Percentiles rank a stretch among this genome's conserved stretches.
phyloP scores from a whole-genome alignment of 2,888 invertebrate genomes.

The Phengaris arion region DNA sequence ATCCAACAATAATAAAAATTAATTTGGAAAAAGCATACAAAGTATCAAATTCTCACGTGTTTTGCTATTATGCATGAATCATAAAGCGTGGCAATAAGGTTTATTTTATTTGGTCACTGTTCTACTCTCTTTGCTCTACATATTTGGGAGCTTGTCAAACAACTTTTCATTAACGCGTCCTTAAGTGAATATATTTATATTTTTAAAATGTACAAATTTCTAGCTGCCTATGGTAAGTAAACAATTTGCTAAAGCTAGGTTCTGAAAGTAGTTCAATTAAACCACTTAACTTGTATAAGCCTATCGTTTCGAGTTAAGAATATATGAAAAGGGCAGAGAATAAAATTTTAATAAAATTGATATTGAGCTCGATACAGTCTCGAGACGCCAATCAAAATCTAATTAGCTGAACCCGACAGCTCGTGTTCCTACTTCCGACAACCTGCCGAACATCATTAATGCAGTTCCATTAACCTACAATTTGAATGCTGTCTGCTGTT shows the following conservation, averaged over 20 bases:
- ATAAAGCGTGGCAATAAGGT: too few relatives aligned
- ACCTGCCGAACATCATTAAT: background rate
- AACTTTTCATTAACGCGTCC: too few relatives aligned
- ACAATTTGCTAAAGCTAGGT: background rate
- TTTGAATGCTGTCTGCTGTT: constrained; percentile 11
- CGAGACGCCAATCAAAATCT: constrained; percentile 24
- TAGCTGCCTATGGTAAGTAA: background rate
- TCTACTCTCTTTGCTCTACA: too few relatives aligned
- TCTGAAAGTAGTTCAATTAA: background rate
- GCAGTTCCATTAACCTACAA: background rate
- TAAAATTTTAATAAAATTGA: constrained; percentile 23
- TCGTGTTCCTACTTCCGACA: background rate
- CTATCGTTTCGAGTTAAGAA: background rate
- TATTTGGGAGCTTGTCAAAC: too few relatives aligned
- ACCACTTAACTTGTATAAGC: background rate
- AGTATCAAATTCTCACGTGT: too few relatives aligned
- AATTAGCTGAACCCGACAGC: background rate
- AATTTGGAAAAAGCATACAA: too few relatives aligned
- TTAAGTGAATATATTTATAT: too few relatives aligned
- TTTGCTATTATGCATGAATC: too few relatives aligned
- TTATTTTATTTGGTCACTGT: too few relatives aligned
- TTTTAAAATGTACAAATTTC: too few relatives aligned
- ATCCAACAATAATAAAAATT: too few relatives aligned
- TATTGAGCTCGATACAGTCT: background rate
- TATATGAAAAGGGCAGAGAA: constrained; percentile 15